These are phyloP conservation scores for Paragorgia papillata DNA, from an alignment of 92 coral and sea anemone species.

Conservation along the genomic window DNA sequence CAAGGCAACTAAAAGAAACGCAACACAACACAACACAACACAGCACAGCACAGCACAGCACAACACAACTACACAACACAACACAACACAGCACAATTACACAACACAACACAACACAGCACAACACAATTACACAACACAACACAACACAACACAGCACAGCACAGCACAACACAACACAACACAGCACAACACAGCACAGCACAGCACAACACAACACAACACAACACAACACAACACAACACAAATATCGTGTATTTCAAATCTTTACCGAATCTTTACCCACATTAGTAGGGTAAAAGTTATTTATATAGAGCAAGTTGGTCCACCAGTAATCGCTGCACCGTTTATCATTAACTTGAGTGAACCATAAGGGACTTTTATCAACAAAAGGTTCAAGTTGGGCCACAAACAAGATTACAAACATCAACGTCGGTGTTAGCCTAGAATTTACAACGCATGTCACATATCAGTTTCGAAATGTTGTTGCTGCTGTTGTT, in stretches of 20 bases:
- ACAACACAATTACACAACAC: background rate
- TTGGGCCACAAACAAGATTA: constrained; percentile 64
- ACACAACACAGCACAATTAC: too few species aligned
- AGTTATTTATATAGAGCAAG: constrained; percentile 82
- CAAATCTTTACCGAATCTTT: constrained; percentile 59
- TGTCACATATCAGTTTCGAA: background rate
- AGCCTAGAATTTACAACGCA: constrained; percentile 51
- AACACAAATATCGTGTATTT: background rate
- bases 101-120: too few species aligned
- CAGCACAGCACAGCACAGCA: too few species aligned
- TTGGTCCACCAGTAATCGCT: constrained; percentile 92
- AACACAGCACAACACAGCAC: constrained; percentile 16
- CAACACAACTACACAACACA: too few species aligned
- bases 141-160: constrained; percentile 7
- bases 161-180: constrained; percentile 16
- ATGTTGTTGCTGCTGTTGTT: background rate
- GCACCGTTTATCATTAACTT: constrained; percentile 33
- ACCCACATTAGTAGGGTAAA: constrained; percentile 60
- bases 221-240: too few species aligned
- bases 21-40: too few species aligned
- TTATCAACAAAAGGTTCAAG: constrained; percentile 59
- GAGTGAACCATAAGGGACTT: constrained; percentile 76
- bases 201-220: too few species aligned
- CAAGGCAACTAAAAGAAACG: too few species aligned
- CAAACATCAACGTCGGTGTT: constrained; percentile 89